Evolutionary conservation across 2,888 invertebrate species (phyloP), one percentile per base, ranked within the genome.

Genomic region (Heliconius aoede): DNA sequence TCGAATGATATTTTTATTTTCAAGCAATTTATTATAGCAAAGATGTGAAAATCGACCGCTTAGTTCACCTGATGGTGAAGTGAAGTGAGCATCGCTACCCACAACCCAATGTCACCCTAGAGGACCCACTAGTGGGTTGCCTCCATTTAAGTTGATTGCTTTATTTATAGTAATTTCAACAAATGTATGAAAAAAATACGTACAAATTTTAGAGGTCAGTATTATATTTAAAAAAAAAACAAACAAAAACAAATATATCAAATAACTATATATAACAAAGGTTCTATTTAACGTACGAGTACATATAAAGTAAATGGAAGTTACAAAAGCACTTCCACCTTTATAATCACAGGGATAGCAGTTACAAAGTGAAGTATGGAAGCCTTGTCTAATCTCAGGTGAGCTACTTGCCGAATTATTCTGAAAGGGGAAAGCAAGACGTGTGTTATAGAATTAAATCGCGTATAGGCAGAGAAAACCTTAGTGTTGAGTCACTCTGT

Each of bases 331-430:
- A 36, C 72, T 71, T 75, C 71, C 64, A 75, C 76, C 76, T 62
- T 62, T 76, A 76, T 73, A 76, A 73, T 73, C 76, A 73, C 73
- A 76, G 76, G 62, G 77, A 69, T 76, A 28, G 62, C 30, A 78
- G 64, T 76, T 76, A 62, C 71, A 76, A 72, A 77, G 71, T 65
- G 71, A 72, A 67, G 74, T 74, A 74, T 77, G 51, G 51, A 79
- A 79, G 88, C 83, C 73, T 85, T 86, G 77, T 90, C 88, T 80
- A 89, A 77, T 81, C 89, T 85, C 87, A 90, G 18, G 89, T 87
- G 3, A 88, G 83, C 32, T 89, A 89, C 80, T 88, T 91, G 79
- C 83, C 87, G 62, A 36, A 71, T 55, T 64, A 55, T 76, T 58
- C 76, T 76, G 76, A 72, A 76, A 76, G 26, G 58, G 32, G 51